These are phyloP conservation scores for Morbakka virulenta DNA, from an alignment of 30 jellyfish, hydroid and myxozoan genomes.

Conservation along the genomic window DNA sequence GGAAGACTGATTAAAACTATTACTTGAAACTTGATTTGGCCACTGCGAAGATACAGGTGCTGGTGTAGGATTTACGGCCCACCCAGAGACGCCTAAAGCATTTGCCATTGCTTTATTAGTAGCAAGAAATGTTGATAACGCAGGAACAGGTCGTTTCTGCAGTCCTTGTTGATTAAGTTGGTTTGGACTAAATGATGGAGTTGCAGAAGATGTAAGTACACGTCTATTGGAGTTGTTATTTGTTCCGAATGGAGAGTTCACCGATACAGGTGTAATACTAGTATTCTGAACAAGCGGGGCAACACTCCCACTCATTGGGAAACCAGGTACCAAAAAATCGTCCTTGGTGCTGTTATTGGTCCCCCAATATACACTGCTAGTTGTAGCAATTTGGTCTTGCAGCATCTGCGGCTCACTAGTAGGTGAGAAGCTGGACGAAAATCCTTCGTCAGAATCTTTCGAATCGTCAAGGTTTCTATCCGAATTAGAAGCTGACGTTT, in stretches of 20 bases:
- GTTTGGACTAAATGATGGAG: conserved; percentile 44
- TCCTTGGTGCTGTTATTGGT: conserved; percentile 60
- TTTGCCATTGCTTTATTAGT: conserved; percentile 95
- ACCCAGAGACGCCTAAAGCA: conserved; percentile 94
- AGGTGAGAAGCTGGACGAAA: conserved; percentile 98
- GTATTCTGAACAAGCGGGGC: conserved; percentile 62
- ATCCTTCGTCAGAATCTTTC: conserved; percentile 99
- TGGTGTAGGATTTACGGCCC: conserved; percentile 70
- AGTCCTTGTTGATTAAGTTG: conserved; percentile 40
- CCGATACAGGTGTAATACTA: conserved; percentile 48
- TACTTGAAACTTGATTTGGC: conserved; percentile 80
- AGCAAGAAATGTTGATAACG: conserved; percentile 87
- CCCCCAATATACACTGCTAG: conserved; percentile 88
- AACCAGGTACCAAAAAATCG: conserved; percentile 85
- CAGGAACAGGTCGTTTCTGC: conserved; percentile 90
- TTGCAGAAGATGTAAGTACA: conserved; percentile 41
- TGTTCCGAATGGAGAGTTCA: conserved; percentile 3
- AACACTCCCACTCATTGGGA: conserved; percentile 75
- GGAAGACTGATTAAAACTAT: conserved; percentile 52
- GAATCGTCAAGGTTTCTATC: conserved; percentile 86
- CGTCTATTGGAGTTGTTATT: conserved; percentile 33
- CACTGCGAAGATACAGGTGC: conserved; percentile 75
- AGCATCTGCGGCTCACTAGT: conserved; percentile 97
- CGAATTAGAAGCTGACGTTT: conserved; percentile 45
- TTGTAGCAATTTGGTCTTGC: conserved; percentile 88